Base-by-base conservation (phyloP, 2,888 invertebrate species). In the Sinelater perroti region DNA sequence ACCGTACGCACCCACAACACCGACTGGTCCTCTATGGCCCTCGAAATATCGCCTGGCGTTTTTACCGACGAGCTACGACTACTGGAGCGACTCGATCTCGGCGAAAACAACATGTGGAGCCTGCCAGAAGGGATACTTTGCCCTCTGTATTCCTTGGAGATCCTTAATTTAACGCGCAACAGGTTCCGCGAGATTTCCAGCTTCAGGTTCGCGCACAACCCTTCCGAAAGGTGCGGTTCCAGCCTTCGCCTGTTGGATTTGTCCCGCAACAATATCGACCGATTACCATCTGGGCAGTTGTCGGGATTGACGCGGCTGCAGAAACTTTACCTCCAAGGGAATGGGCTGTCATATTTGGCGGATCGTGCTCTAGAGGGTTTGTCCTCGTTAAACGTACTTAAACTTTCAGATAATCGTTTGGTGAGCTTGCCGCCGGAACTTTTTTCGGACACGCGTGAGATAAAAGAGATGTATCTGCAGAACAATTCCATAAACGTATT, bases 1-100 rank as follows among this genome's bases (percentile, higher is more conserved):
- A 91, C 92, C 35, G 85, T 93, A 63, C 84, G 89, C 70, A 91
- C 91, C 45, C 90, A 91, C 79, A 91, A 91, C 78, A 90, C 89
- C 31, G 90, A 91, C 74, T 91, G 91, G 89, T 88, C 90, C 30
- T 87, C 90, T 46, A 89, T 91, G 86, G 86, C 89, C 49, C 81
- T 91, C 61, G 89, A 91, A 74, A 84, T 91, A 61, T 87, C 89
- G 30, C 83, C 85, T 10, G 86, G 88, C 47, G 89, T 89, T 28
- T 90, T 91, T 75, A 85, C 87, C 60, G 85, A 88, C 69, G 90
- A 90, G 70, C 83, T 91, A 11, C 84, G 85, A 63, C 84, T 88
- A 64, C 79, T 91, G 60, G 89, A 90, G 75, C 82, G 87, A 67
- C 80, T 91, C 63, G 91, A 91, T 76, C 79, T 91, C 10, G 88